Base-by-base conservation (phyloP, 2,113 vertebrate genomes). In the Dermatemys mawii region DNA sequence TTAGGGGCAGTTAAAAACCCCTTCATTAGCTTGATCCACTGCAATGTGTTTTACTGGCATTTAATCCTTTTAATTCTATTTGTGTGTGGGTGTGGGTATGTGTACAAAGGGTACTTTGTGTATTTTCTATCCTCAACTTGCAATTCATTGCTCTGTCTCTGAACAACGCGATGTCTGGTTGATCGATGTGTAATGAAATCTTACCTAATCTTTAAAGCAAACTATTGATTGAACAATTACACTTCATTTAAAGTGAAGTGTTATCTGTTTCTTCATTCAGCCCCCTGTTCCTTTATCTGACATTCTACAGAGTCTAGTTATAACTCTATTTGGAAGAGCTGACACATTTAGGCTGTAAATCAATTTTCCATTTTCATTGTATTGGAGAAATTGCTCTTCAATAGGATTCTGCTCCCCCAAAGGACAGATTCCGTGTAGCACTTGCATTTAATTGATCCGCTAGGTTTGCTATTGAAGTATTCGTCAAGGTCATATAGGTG, bases 211-310 rank as follows among this genome's bases (percentile, higher is more conserved):
- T 96, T 96, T 94, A 95, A 96, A 93, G 53, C 7, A 97, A 96
- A 63, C 27, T 94, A 96, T 96, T 83, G 92, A 96, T 86, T 84
- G 80, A 95, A 92, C 94, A 96, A 96, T 96, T 96, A 96, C 89
- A 50, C 38, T 90, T 93, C 67, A 84, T 96, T 96, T 95, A 90
- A 83, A 60, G 35, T 78, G n/a, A 90, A 88, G 32, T 51, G 26
- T 96, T 96, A 92, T 91, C 87, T 86, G 9, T 83, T 93, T 35
- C 29, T 2, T 51, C 48, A 81, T 60, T 95, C 70, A 92, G 38
- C 21, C 27, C n/a, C 86, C 76, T 63, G 11, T 57, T 96, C 53
- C 54, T 93, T 93, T 95, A 96, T 91, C 81, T 93, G 89, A 55
- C 57, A 88, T 95, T 95, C 63, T 92, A 75, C 16, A 92, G 84